Evolutionary conservation across 2,888 invertebrate species (phyloP), one percentile per base, ranked within the genome.

Genomic region (Tromatobia lineatoria): DNA sequence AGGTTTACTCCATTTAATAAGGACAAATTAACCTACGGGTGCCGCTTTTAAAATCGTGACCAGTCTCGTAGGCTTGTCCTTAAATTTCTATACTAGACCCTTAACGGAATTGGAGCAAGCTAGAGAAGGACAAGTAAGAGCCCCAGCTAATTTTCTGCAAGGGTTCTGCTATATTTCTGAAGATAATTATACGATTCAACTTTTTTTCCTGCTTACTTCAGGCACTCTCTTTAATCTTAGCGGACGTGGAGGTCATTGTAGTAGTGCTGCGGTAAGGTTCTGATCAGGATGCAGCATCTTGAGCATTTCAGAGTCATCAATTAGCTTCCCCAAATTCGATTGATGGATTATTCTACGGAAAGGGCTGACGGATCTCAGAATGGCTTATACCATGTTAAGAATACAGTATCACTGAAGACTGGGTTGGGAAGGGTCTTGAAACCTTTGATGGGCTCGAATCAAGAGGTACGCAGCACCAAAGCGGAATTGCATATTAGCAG

Each of bases 401-500:
- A 47, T 71, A 59, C 42, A n/a, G 13, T 15, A 38, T 34, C 59
- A 34, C 61, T 7, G 20, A 23, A 47, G 18, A 4, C n/a, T 45
- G 13, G 25, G 25, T 47, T 11, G 45, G 1, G 11, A 20, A 34
- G 73, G 20, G 25, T 47, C 47, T 47, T 20, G 73, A 11, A 11
- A 20, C n/a, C 25, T 15, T 67, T 8, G 47, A 45, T 25, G 45
- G 23, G 15, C 38, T 52, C 75, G 50, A 64, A 38, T 11, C 52
- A 52, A 4, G 47, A 52, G 15, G 29, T 20, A 45, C 74, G 29
- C 18, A 38, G 70, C 50, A 75, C 45, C 73, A 64, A 85, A 84
- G 78, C 75, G 76, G 78, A 85, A 87, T 83, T 82, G 84, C 71
- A 80, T 82, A 69, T 83, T 79, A 79, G 61, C 71, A 61, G 23